Percentiles rank a stretch among this genome's conserved stretches.
These are phyloP conservation scores for Amitus sp. DNA, from an alignment of 2,888 invertebrate genomes.

Conservation along the genomic window DNA sequence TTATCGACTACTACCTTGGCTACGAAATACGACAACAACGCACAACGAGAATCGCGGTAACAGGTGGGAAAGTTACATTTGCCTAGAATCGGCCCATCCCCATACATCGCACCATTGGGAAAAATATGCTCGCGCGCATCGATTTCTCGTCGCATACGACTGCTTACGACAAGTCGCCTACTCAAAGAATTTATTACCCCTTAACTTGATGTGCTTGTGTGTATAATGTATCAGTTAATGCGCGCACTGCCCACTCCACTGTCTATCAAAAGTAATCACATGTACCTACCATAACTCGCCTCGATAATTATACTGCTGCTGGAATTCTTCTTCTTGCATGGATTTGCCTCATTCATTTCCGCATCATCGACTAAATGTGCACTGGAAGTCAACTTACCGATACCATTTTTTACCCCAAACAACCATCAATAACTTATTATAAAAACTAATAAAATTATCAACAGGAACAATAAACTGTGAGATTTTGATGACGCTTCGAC, in stretches of 20 bases:
- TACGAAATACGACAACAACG: constrained; percentile 25
- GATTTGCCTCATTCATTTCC: background rate
- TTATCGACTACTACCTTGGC: too few relatives aligned
- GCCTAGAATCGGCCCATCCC: constrained; percentile 23
- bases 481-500: constrained; percentile 33
- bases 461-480: too few relatives aligned
- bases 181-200: constrained; percentile 33
- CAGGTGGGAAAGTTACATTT: constrained; percentile 41
- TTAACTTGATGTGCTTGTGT: too few relatives aligned
- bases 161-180: constrained; percentile 27
- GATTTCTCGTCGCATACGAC: constrained; percentile 32
- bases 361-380: background rate
- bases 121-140: constrained; percentile 23
- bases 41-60: constrained; percentile 33
- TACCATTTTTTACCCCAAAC: too few relatives aligned
- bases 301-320: background rate
- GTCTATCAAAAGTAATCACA: background rate
- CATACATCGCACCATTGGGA: constrained; percentile 27
- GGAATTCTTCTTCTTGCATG: background rate
- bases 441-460: constrained; percentile 13
- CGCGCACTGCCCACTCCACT: constrained; percentile 16
- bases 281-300: background rate
- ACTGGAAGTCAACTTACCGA: too few relatives aligned
- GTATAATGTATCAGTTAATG: constrained; percentile 36
- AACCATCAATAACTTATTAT: too few relatives aligned